Evolutionary conservation across 2,888 invertebrate genomes (phyloP).

Genomic region (Dryocosmus kuriphilus): DNA sequence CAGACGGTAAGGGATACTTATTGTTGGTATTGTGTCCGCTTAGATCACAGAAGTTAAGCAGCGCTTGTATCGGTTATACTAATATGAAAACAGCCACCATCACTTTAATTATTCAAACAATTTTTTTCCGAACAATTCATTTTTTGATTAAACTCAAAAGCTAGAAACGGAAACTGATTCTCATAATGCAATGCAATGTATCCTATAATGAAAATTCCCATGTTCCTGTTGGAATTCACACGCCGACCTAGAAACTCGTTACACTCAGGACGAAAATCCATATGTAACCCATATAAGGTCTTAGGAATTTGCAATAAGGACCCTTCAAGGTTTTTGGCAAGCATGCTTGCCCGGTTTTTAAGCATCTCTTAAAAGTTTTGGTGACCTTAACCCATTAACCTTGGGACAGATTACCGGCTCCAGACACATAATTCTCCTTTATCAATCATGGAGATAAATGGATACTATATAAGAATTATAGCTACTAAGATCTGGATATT

Average conservation of each 20-base stretch:
- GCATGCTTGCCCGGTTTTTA: constrained; percentile 13
- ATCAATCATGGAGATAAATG: no score
- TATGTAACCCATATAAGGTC: constrained; percentile 20
- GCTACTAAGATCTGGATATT: no score
- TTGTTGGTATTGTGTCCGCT: no score
- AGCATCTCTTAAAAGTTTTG: constrained; percentile 8
- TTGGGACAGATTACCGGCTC: not conserved
- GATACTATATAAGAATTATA: no score
- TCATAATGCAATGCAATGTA: not conserved
- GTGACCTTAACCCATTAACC: constrained; percentile 29
- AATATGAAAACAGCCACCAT: no score
- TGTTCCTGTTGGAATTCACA: constrained; percentile 16
- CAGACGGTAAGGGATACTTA: no score
- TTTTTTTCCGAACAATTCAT: not conserved
- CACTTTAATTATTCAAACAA: not conserved
- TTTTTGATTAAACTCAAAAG: not conserved
- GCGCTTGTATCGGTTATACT: no score
- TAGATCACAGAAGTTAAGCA: no score
- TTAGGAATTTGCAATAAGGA: constrained; percentile 37
- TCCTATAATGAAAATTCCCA: constrained; percentile 12
- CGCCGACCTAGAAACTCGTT: not conserved
- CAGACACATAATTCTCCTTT: not conserved
- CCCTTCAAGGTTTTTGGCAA: constrained; percentile 32
- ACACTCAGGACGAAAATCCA: not conserved
- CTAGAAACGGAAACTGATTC: not conserved